phyloP scores from a whole-genome alignment of 2,113 vertebrate species.

The Lycaon pictus region DNA sequence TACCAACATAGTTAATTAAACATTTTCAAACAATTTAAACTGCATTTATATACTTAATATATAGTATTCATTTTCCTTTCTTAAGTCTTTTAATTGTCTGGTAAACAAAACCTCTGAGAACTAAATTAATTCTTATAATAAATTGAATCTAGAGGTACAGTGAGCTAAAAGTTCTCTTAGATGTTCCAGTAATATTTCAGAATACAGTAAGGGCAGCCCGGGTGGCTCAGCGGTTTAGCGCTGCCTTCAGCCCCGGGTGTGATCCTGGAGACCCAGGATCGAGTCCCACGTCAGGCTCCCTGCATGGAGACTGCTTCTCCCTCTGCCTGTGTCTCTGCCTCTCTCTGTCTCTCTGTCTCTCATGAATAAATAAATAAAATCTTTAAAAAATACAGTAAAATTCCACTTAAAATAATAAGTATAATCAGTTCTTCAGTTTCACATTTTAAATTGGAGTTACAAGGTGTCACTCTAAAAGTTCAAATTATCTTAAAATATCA shows the following conservation, averaged over 20 bases:
- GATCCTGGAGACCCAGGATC: too few relatives aligned
- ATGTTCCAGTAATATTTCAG: constrained; percentile 6
- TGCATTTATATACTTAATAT: constrained; percentile 38
- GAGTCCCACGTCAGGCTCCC: too few relatives aligned
- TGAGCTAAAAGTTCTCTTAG: neutral
- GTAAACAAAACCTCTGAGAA: constrained; percentile 35
- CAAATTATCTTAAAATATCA: constrained; percentile 14
- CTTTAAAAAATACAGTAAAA: constrained; percentile 40
- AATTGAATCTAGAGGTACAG: constrained; percentile 27
- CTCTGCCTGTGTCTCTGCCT: too few relatives aligned
- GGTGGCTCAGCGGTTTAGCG: too few relatives aligned
- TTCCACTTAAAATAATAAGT: neutral
- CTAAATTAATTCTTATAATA: constrained; percentile 51
- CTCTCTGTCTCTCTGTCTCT: too few relatives aligned
- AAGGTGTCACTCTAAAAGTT: neutral
- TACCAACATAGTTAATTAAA: constrained; percentile 61
- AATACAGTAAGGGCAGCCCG: neutral
- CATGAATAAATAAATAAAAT: too few relatives aligned
- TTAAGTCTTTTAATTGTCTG: constrained; percentile 43
- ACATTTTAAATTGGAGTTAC: constrained; percentile 44
- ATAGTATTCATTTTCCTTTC: constrained; percentile 51
- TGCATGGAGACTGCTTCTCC: too few relatives aligned
- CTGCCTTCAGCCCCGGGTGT: too few relatives aligned
- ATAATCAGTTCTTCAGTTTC: constrained; percentile 32
- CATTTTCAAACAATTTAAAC: constrained; percentile 48